These are phyloP conservation scores for Eudasyphora cyanicolor DNA, from an alignment of 2,888 invertebrate genomes.

Conservation along the genomic window DNA sequence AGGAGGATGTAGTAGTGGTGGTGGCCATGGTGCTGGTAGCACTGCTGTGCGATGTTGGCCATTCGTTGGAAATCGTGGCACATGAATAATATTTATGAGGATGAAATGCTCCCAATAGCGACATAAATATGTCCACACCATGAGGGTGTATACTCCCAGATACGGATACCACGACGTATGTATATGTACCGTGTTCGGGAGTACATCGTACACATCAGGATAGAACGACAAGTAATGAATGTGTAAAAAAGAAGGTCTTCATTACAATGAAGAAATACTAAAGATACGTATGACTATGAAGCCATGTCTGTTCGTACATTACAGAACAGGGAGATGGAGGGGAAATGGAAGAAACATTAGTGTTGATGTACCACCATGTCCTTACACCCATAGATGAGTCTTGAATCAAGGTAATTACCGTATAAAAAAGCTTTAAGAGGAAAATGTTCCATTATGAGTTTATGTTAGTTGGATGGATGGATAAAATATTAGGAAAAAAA, in stretches of 20 bases:
- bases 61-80: conserved; percentile 43
- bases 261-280: conserved; percentile 33
- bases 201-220: conserved; percentile 29
- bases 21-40: background rate
- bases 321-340: too few species aligned
- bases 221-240: conserved; percentile 39
- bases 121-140: conserved; percentile 79
- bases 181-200: conserved; percentile 1
- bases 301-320: background rate
- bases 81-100: conserved; percentile 78
- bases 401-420: conserved; percentile 23
- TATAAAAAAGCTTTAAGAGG: background rate
- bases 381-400: background rate
- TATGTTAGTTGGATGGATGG: background rate
- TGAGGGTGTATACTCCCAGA: conserved; percentile 69
- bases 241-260: conserved; percentile 41
- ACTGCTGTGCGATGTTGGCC: conserved; percentile 6
- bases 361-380: conserved; percentile 12
- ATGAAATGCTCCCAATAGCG: conserved; percentile 79
- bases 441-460: background rate
- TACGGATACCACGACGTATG: conserved; percentile 38
- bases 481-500: background rate
- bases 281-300: background rate
- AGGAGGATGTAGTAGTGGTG: background rate
- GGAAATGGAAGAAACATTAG: conserved; percentile 16